Conservation (phyloP, 2,797 vertebrate species). For the Enteromius mattozi region DNA sequence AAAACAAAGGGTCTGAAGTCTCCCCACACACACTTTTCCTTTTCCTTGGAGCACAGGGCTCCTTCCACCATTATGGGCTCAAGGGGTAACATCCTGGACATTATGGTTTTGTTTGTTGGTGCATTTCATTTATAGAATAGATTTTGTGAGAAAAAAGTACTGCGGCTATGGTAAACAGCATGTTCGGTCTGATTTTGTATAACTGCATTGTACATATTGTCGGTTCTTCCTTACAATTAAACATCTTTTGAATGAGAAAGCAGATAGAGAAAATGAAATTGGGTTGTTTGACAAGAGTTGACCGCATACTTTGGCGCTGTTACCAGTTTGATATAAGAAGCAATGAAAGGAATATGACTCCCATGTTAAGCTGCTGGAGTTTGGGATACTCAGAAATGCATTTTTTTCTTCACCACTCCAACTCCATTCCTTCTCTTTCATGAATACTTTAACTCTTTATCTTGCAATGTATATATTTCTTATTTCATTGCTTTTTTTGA, state of each 20-base stretch:
- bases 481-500: slow-evolving; percentile 53
- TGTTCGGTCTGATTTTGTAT: background rate
- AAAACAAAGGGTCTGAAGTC: slow-evolving; percentile 74
- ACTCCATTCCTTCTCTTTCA: slow-evolving; percentile 24
- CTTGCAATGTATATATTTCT: slow-evolving; percentile 40
- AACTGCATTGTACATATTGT: background rate
- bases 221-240: slow-evolving; percentile 16
- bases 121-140: slow-evolving; percentile 34
- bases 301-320: background rate
- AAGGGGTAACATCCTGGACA: slow-evolving; percentile 74
- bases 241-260: slow-evolving; percentile 23
- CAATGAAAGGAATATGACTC: slow-evolving; percentile 24
- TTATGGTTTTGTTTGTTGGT: slow-evolving; percentile 55
- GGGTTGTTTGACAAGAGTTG: slow-evolving; percentile 4
- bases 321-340: slow-evolving; percentile 21
- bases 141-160: background rate
- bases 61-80: slow-evolving; percentile 70
- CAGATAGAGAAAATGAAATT: background rate
- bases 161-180: background rate
- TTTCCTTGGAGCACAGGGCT: slow-evolving; percentile 69
- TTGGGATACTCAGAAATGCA: slow-evolving; percentile 35
- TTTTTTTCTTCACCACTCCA: slow-evolving; percentile 14
- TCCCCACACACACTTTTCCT: slow-evolving; percentile 69
- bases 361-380: slow-evolving; percentile 24
- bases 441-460: background rate